Evolutionary conservation across 2,113 vertebrate species (phyloP).

Genomic region (Phaethon lepturus): DNA sequence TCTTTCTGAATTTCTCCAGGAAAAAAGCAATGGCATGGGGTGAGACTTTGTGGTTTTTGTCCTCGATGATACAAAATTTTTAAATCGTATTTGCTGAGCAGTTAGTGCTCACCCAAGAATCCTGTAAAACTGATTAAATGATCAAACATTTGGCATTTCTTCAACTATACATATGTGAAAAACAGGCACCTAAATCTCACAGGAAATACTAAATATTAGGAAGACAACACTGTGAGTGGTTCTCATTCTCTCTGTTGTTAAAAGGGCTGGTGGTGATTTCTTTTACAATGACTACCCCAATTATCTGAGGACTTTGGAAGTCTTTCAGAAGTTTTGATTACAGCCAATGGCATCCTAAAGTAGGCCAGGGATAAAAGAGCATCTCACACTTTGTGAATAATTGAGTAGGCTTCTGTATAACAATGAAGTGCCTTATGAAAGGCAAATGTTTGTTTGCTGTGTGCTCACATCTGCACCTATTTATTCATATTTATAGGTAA

Average conservation of each 20-base stretch:
- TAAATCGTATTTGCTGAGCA: background rate
- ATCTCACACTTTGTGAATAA: slow-evolving; percentile 57
- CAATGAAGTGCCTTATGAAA: slow-evolving; percentile 64
- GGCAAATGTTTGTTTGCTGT: slow-evolving; percentile 65
- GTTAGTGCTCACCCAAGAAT: background rate
- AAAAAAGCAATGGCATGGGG: background rate
- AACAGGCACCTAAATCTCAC: background rate
- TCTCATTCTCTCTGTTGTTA: background rate
- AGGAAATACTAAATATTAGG: background rate
- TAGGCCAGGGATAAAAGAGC: slow-evolving; percentile 68
- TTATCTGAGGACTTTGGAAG: slow-evolving; percentile 44
- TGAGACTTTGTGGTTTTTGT: background rate
- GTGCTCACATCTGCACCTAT: slow-evolving; percentile 51
- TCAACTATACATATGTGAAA: background rate
- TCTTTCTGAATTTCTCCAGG: background rate
- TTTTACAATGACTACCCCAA: slow-evolving; percentile 5
- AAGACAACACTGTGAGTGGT: background rate
- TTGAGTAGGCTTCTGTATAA: slow-evolving; percentile 56
- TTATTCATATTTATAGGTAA: slow-evolving; percentile 65
- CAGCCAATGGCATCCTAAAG: slow-evolving; percentile 52
- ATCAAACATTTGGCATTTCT: slow-evolving; percentile 20
- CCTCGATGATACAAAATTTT: background rate
- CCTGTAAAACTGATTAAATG: background rate
- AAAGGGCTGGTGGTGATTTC: background rate
- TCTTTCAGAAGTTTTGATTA: slow-evolving; percentile 64